Percentiles rank a stretch among this genome's conserved stretches.
Evolutionary conservation across 2,888 invertebrate species (phyloP).

Genomic region (Odontocerum albicorne): DNA sequence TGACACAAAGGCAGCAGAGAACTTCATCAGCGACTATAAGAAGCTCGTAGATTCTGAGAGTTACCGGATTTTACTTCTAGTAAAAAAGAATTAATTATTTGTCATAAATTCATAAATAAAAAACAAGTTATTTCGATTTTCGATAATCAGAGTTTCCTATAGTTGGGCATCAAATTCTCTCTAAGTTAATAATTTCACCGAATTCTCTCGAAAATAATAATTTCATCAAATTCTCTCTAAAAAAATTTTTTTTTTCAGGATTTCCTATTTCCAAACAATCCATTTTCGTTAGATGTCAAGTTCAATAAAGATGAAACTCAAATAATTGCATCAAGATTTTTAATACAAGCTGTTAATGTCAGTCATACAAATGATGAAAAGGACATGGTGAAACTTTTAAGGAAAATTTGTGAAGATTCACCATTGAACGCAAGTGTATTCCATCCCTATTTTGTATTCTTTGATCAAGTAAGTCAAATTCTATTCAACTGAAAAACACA

Average conservation of each 20-base stretch:
- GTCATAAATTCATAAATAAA: too few species aligned
- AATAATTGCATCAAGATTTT: constrained; percentile 81
- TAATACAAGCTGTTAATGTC: constrained; percentile 87
- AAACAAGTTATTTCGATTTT: too few species aligned
- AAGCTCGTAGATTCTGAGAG: too few species aligned
- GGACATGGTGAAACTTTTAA: constrained; percentile 82
- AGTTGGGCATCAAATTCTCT: too few species aligned
- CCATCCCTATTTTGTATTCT: constrained; percentile 95
- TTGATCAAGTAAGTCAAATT: constrained; percentile 70
- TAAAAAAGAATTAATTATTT: too few species aligned
- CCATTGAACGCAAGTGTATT: constrained; percentile 87
- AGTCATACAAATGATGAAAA: constrained; percentile 89
- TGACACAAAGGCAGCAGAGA: too few species aligned
- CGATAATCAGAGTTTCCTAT: too few species aligned
- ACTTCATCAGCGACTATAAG: too few species aligned
- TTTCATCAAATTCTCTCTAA: too few species aligned
- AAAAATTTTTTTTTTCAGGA: constrained; percentile 53
- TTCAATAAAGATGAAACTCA: constrained; percentile 74
- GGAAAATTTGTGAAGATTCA: constrained; percentile 74
- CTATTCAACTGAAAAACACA: neutral
- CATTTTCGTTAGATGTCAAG: constrained; percentile 81
- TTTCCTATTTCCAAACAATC: constrained; percentile 78
- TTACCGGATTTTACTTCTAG: too few species aligned
- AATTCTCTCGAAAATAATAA: too few species aligned
- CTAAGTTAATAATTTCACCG: too few species aligned